Percentiles rank a stretch among this genome's conserved stretches.
Conservation (phyloP, 2,888 invertebrate genomes). For the Trachelus iudaicus region DNA sequence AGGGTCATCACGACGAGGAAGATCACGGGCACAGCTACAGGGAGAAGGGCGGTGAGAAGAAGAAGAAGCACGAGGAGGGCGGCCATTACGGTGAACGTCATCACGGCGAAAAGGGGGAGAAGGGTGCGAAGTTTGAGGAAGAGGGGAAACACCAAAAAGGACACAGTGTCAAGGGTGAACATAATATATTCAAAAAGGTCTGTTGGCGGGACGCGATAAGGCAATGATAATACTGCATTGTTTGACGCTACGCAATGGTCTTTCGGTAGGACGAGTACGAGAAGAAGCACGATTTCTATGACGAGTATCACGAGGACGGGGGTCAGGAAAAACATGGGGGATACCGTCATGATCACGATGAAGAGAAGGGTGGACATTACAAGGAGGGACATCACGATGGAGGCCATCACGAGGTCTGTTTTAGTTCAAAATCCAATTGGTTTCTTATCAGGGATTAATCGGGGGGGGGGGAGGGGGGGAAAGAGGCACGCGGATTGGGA, state of each 20-base stretch:
- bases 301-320: conserved; percentile 77
- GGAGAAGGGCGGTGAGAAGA: conserved; percentile 73
- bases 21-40: conserved; percentile 73
- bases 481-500: background rate
- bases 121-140: conserved; percentile 72
- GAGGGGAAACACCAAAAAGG: conserved; percentile 79
- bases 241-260: conserved; percentile 23
- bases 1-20: conserved; percentile 78
- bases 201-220: background rate
- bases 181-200: conserved; percentile 77
- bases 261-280: conserved; percentile 74
- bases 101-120: conserved; percentile 76
- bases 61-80: conserved; percentile 72
- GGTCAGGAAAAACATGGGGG: conserved; percentile 76
- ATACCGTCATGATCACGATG: conserved; percentile 69
- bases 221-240: background rate
- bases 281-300: conserved; percentile 81
- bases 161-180: conserved; percentile 80
- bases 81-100: conserved; percentile 76
- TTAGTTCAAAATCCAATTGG: background rate
- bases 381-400: conserved; percentile 67
- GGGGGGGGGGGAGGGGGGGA: too few relatives aligned
- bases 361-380: conserved; percentile 68
- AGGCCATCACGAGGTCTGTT: conserved; percentile 48
- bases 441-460: background rate